A percentile compares a stretch with the other conserved stretches of the same genome.
These are phyloP conservation scores for Eupeodes luniger DNA, from an alignment of 2,888 invertebrate genomes.

Conservation along the genomic window DNA sequence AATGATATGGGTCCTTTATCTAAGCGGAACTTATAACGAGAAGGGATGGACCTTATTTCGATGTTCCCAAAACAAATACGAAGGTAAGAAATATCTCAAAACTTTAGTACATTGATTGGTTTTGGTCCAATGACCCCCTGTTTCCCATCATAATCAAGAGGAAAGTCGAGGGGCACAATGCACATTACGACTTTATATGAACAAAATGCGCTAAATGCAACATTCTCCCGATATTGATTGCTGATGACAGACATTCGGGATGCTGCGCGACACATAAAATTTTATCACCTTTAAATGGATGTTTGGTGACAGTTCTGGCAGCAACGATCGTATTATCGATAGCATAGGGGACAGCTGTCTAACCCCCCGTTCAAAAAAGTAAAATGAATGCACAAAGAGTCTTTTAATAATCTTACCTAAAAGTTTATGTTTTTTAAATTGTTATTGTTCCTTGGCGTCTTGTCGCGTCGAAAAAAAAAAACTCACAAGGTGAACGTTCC, in stretches of 20 bases:
- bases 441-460: conserved; percentile 37
- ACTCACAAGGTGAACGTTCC: not conserved
- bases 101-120: conserved; percentile 7
- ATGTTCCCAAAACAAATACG: conserved; percentile 29
- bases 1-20: conserved; percentile 69
- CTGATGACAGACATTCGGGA: conserved; percentile 55
- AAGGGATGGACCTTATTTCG: conserved; percentile 29
- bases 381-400: not conserved
- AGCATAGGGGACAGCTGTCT: conserved; percentile 32
- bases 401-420: conserved; percentile 18
- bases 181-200: not conserved
- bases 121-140: conserved; percentile 65
- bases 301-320: conserved; percentile 51
- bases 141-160: not conserved
- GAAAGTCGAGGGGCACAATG: not conserved
- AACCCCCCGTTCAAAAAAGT: not conserved
- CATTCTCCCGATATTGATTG: conserved; percentile 50
- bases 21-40: conserved; percentile 20
- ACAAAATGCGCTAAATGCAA: conserved; percentile 33
- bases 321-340: conserved; percentile 32
- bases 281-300: conserved; percentile 56
- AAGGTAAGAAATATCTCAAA: conserved; percentile 42
- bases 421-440: conserved; percentile 47
- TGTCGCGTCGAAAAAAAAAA: conserved; percentile 15
- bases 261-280: conserved; percentile 54